A percentile compares a stretch with the other conserved stretches of the same genome.
Conservation (phyloP, 2,888 invertebrate species). For the Busseola fusca region DNA sequence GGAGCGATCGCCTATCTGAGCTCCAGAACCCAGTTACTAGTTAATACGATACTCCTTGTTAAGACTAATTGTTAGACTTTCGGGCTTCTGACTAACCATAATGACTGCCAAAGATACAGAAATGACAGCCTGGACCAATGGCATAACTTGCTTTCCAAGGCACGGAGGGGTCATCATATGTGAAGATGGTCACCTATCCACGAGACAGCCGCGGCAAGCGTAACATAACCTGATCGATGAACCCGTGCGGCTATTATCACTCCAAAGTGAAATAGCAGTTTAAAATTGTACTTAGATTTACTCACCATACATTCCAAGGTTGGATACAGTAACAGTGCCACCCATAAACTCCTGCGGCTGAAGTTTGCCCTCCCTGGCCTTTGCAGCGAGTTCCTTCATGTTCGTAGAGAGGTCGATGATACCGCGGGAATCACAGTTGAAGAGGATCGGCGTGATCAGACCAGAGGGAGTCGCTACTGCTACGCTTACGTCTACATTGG, state of each 20-base stretch:
- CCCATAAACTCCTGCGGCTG: slow-evolving; percentile 99
- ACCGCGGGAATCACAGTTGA: slow-evolving; percentile 96
- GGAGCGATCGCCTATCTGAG: too few relatives aligned
- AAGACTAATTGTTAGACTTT: too few relatives aligned
- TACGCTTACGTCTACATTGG: slow-evolving; percentile 98
- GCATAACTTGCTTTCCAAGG: background rate
- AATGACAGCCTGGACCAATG: background rate
- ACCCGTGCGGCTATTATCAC: background rate
- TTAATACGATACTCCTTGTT: too few relatives aligned
- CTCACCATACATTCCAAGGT: slow-evolving; percentile 97
- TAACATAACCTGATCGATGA: background rate
- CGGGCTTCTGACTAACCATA: too few relatives aligned
- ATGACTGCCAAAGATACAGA: background rate
- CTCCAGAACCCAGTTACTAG: too few relatives aligned
- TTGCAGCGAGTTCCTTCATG: slow-evolving; percentile 94
- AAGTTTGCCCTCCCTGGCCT: slow-evolving; percentile 96
- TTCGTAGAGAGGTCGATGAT: slow-evolving; percentile 94
- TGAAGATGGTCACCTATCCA: background rate
- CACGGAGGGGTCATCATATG: background rate
- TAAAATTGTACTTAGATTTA: background rate
- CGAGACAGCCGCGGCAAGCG: background rate
- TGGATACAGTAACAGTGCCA: slow-evolving; percentile 98
- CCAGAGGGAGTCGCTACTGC: slow-evolving; percentile 98
- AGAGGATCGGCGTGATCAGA: slow-evolving; percentile 98
- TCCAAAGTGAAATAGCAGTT: background rate